Conservation (phyloP, 2,797 vertebrate genomes). For the Melanotaenia boesemani region DNA sequence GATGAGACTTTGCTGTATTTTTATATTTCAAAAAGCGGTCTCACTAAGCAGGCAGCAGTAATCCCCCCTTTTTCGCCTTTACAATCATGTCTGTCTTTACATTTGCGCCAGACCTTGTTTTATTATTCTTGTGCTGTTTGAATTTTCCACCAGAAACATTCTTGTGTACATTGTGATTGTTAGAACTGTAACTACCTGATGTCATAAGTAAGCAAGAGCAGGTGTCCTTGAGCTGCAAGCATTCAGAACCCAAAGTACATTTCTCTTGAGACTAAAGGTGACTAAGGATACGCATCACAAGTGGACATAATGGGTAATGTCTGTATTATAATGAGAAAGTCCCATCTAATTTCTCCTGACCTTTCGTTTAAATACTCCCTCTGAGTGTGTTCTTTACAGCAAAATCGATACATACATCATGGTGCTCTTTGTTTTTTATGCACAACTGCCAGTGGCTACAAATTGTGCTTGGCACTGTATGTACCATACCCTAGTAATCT, state of each 20-base stretch:
- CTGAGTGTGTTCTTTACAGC: slow-evolving; percentile 63
- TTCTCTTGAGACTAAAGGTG: slow-evolving; percentile 27
- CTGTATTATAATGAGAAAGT: slow-evolving; percentile 66
- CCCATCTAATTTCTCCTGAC: slow-evolving; percentile 72
- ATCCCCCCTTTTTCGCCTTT: slow-evolving; percentile 13
- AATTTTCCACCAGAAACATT: slow-evolving; percentile 16
- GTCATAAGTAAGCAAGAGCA: slow-evolving; percentile 20
- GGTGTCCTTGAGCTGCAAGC: slow-evolving; percentile 47
- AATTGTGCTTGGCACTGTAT: slow-evolving; percentile 35
- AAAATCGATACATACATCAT: slow-evolving; percentile 74
- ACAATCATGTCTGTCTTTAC: slow-evolving; percentile 13
- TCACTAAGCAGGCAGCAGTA: slow-evolving; percentile 41
- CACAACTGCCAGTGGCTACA: slow-evolving; percentile 56
- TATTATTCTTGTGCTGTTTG: slow-evolving; percentile 5
- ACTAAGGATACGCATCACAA: slow-evolving; percentile 54
- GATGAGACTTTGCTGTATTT: slow-evolving; percentile 54
- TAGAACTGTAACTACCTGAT: slow-evolving; percentile 24
- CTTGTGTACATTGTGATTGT: slow-evolving; percentile 1
- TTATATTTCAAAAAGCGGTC: slow-evolving; percentile 47
- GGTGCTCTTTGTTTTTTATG: slow-evolving; percentile 47
- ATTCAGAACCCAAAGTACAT: slow-evolving; percentile 40
- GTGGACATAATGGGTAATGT: slow-evolving; percentile 59
- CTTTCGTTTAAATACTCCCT: slow-evolving; percentile 73
- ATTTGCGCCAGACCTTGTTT: slow-evolving; percentile 17
- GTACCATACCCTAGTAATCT: slow-evolving; percentile 31